A percentile compares a stretch with the other conserved stretches of the same genome.
Evolutionary conservation across 2,797 vertebrate genomes (phyloP).

Genomic region (Gorsachius magnificus): DNA sequence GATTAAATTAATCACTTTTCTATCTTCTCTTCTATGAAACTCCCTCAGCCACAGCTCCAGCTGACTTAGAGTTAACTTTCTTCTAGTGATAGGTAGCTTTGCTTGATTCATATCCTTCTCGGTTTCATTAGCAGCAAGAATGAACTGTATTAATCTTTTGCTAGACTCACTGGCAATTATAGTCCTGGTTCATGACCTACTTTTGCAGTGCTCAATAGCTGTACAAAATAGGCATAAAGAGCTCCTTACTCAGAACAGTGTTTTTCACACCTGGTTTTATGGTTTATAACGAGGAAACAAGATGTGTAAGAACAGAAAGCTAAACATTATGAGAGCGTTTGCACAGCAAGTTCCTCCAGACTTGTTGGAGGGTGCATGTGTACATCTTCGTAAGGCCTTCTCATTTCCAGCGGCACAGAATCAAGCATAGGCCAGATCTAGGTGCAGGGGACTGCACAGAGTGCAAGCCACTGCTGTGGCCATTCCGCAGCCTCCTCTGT

Average conservation of each 20-base stretch:
- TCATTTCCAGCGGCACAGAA: neutral
- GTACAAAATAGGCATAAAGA: neutral
- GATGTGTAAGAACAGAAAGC: neutral
- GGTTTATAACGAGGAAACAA: neutral
- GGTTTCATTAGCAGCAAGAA: neutral
- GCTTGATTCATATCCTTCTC: neutral
- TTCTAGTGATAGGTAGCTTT: neutral
- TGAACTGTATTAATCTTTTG: neutral
- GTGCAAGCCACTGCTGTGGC: neutral
- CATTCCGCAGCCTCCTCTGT: neutral
- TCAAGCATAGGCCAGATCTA: neutral
- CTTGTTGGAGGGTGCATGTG: neutral
- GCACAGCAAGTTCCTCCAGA: neutral
- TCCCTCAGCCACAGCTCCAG: neutral
- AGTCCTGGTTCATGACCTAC: neutral
- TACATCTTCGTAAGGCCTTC: neutral
- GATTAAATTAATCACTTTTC: neutral
- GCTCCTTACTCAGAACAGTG: neutral
- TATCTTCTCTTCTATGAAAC: neutral
- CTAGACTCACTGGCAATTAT: neutral
- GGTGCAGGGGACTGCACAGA: neutral
- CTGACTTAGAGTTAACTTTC: neutral
- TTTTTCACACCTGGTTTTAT: neutral
- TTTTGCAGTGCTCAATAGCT: neutral
- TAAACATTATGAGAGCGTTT: neutral